Percentiles rank a stretch among this genome's conserved stretches.
These are phyloP conservation scores for Sesia apiformis DNA, from an alignment of 2,888 invertebrate genomes.

Conservation along the genomic window DNA sequence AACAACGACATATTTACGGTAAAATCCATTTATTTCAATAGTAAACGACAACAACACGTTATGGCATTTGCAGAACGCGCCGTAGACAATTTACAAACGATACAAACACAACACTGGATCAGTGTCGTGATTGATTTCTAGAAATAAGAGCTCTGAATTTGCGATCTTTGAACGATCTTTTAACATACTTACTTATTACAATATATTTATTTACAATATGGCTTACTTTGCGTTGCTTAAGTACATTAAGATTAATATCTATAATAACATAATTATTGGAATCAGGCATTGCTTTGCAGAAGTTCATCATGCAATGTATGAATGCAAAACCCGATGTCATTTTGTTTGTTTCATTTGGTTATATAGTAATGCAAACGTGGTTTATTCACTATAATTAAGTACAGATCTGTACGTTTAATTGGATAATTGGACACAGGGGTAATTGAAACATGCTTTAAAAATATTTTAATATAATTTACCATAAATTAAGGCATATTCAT, in stretches of 20 bases:
- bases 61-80: neutral
- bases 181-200: neutral
- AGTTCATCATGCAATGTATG: no score
- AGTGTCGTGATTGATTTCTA: neutral
- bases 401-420: no score
- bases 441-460: no score
- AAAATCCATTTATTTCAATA: slow-evolving; percentile 6
- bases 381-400: no score
- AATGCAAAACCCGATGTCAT: no score
- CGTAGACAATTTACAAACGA: neutral
- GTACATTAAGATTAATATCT: neutral
- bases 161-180: no score
- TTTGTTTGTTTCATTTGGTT: no score
- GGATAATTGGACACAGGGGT: no score
- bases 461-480: no score
- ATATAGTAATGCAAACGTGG: no score
- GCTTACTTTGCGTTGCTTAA: neutral
- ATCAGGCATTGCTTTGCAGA: neutral
- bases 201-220: neutral
- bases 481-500: no score
- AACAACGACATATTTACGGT: slow-evolving; percentile 1
- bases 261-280: neutral
- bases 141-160: neutral
- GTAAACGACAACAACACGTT: neutral
- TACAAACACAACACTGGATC: neutral